Evolutionary conservation across 1,140 invertebrate species (phyloP), one percentile per base, ranked within the genome.

Genomic region (Drosophila truncata): DNA sequence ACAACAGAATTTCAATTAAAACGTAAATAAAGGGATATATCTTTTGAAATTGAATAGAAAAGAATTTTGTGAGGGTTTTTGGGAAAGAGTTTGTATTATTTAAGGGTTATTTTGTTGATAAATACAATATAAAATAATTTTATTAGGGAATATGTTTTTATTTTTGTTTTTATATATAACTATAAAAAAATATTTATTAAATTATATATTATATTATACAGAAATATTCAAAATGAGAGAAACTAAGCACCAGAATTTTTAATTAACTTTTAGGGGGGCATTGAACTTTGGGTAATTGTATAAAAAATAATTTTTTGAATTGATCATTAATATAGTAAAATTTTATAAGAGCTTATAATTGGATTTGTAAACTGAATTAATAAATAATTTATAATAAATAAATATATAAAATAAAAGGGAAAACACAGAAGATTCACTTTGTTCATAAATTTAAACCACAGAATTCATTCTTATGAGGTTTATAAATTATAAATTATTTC

Each of bases 391-490:
- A 39, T 39, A 13, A 33, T 33, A 11, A 10, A 33, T 33, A 4
- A 31, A 31, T 31, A 7, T 16, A 37, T 0, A 37, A 7, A 39
- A 6, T 6, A n/a, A 7, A 1, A 10, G 3, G 3, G 10, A 18
- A 4, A 16, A 8, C 14, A 5, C 9, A 11, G 1, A 16, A n/a
- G 4, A 14, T 10, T 2, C 6, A 2, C 2, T 2, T 42, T 42
- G 10, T 49, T 2, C 8, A 11, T n/a, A 2, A n/a, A 49, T 29
- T 10, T 11, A 29, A 3, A n/a, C 14, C 8, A 10, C 5, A 27
- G 10, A n/a, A 10, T 9, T 1, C 16, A 16, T 4, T 1, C 23
- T 49, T 9, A 10, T 27, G 0, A 11, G 2, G 2, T 4, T 18
- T 31, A 13, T 4, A 4, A 13, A 8, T 13, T 11, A 18, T 0